Conservation (phyloP, 2,113 vertebrate species). For the Charina bottae region DNA sequence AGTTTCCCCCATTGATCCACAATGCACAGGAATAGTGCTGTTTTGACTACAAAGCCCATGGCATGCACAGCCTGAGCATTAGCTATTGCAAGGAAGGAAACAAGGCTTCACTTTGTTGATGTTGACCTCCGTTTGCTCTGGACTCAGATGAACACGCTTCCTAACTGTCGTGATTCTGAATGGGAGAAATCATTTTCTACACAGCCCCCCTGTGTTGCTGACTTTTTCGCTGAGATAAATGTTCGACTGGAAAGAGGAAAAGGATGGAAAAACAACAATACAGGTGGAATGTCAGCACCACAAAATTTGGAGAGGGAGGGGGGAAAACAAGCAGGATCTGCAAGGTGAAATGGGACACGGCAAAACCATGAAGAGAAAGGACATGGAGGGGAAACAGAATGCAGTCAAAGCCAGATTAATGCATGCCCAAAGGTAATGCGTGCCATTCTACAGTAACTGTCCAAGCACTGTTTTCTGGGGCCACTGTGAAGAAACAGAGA, state of each 20-base stretch:
- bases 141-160: not conserved
- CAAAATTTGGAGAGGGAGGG: slow-evolving; percentile 19
- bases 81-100: not conserved
- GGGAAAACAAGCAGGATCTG: slow-evolving; percentile 25
- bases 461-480: slow-evolving; percentile 47
- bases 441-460: slow-evolving; percentile 61
- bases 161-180: not conserved
- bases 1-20: not conserved
- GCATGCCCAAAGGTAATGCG: slow-evolving; percentile 50
- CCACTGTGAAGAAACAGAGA: slow-evolving; percentile 53
- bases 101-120: not conserved
- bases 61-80: not conserved
- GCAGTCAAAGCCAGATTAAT: slow-evolving; percentile 66
- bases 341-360: slow-evolving; percentile 58
- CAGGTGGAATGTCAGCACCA: slow-evolving; percentile 51
- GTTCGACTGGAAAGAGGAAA: slow-evolving; percentile 44
- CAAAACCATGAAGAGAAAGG: slow-evolving; percentile 58
- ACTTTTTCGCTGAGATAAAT: slow-evolving; percentile 56
- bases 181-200: slow-evolving; percentile 1
- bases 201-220: not conserved
- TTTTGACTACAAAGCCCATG: not conserved
- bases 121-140: not conserved
- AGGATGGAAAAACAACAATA: slow-evolving; percentile 10
- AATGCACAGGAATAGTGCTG: too few relatives aligned
- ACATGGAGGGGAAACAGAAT: slow-evolving; percentile 62